These are phyloP conservation scores for Lepisosteus oculatus DNA, from an alignment of 2,113 vertebrate genomes.

Conservation along the genomic window DNA sequence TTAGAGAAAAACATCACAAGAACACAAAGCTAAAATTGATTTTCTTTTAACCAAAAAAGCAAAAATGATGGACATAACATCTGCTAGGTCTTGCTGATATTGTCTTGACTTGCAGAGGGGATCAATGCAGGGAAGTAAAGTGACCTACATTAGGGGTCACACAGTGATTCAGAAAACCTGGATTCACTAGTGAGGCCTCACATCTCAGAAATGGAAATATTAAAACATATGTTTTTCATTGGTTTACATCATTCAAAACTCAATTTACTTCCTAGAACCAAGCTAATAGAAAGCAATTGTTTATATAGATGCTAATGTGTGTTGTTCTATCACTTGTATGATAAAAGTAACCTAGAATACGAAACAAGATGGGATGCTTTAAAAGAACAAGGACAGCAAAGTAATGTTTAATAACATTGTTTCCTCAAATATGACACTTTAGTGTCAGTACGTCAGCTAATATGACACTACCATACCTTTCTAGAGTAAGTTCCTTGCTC, in stretches of 20 bases:
- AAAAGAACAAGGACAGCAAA: background rate
- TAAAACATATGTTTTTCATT: conserved; percentile 45
- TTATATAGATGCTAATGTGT: conserved; percentile 64
- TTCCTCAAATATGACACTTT: conserved; percentile 45
- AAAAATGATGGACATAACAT: too few relatives aligned
- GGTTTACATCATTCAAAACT: conserved; percentile 65
- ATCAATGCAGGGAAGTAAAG: conserved; percentile 1
- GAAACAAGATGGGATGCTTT: conserved; percentile 40
- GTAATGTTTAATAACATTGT: conserved; percentile 34
- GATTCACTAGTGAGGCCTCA: conserved; percentile 10
- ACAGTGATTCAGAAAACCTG: conserved; percentile 14
- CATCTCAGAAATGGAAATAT: conserved; percentile 20
- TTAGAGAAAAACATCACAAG: too few relatives aligned
- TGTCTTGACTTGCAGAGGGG: background rate
- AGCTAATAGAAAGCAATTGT: conserved; percentile 57
- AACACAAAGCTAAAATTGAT: too few relatives aligned
- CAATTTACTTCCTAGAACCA: conserved; percentile 62
- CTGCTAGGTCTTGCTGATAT: too few relatives aligned
- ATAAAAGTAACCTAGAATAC: conserved; percentile 34
- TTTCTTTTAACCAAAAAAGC: too few relatives aligned
- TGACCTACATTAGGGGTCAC: background rate
- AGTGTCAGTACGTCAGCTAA: conserved; percentile 12
- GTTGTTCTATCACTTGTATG: conserved; percentile 22
- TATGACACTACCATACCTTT: too few relatives aligned
- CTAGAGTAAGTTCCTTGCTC: too few relatives aligned